Base-by-base conservation (phyloP, 2,113 vertebrate species). In the Paralichthys olivaceus region DNA sequence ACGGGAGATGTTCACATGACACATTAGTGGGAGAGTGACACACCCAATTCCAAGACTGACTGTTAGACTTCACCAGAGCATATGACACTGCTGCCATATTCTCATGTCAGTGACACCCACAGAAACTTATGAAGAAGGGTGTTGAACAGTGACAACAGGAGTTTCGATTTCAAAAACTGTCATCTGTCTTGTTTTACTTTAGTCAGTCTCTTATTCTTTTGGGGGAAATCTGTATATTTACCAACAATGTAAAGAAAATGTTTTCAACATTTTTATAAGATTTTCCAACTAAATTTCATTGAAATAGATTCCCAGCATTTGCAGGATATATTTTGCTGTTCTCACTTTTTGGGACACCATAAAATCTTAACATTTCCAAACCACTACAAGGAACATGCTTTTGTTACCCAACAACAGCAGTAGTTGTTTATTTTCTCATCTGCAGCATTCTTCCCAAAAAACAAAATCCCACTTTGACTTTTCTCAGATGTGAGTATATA, bases 1-100 rank as follows among this genome's bases (percentile, higher is more conserved):
- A 69, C 69, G 63, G 69, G 63, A 86, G 77, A 88, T 53, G 86
- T 87, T 85, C 83, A 81, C 76, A 80, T 92, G 91, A 92, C 89
- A 85, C 89, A 90, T 87, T 79, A 85, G 89, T 90, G 87, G 77
- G 73, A 85, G 85, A 77, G 57, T 34, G 80, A 86, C 90, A 91
- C 91, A 88, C 89, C 92, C 90, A 83, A 79, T 90, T 92, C 90
- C 87, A 80, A 65, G 53, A 67, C 87, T 80, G 75, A 77, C 69
- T 77, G 86, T 76, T 75, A 73, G 72, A 84, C 70, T 87, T 85
- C 57, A 87, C 56, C 58, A 83, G 78, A 84, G 81, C 56, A 32
- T 34, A 84, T 72, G 81, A 86, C 79, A 75, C 80, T 20, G 67
- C 68, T 61, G 79, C 81, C 78, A 32, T 54, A 65, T 54, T 80